A percentile compares a stretch with the other conserved stretches of the same genome.
Evolutionary conservation across 2,797 vertebrate species (phyloP).

Genomic region (Sitta carolinensis): DNA sequence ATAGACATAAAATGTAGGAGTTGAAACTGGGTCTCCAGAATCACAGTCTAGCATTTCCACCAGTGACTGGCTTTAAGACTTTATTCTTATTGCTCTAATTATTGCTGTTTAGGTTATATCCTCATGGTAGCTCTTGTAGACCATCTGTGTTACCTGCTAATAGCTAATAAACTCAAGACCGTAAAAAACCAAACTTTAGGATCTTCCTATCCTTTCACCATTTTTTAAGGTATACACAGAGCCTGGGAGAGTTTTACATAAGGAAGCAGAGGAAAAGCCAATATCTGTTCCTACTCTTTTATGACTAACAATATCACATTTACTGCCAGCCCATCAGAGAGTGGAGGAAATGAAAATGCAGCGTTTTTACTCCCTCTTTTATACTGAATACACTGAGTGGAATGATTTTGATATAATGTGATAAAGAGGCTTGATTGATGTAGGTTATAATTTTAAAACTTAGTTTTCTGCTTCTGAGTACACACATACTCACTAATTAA

Average conservation of each 20-base stretch:
- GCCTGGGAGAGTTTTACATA: neutral
- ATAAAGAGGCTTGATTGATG: constrained; percentile 48
- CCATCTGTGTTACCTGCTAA: neutral
- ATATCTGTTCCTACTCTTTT: neutral
- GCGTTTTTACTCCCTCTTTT: constrained; percentile 8
- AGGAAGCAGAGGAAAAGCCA: neutral
- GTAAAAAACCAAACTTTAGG: neutral
- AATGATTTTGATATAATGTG: constrained; percentile 42
- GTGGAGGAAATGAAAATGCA: constrained; percentile 23
- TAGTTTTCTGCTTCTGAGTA: constrained; percentile 54
- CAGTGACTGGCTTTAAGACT: neutral
- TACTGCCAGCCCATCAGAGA: neutral
- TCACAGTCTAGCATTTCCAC: neutral
- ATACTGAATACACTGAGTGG: neutral
- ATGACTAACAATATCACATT: neutral
- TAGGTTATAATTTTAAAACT: constrained; percentile 63
- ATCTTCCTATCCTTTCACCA: neutral
- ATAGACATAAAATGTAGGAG: neutral
- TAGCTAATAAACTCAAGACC: neutral
- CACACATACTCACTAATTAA: constrained; percentile 63
- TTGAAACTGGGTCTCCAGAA: neutral
- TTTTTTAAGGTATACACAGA: neutral
- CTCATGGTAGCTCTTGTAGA: neutral
- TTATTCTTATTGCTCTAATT: neutral
- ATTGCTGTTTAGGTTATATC: neutral